Conservation (phyloP, 1,140 invertebrate species). For the Venustaconcha ellipsiformis region DNA sequence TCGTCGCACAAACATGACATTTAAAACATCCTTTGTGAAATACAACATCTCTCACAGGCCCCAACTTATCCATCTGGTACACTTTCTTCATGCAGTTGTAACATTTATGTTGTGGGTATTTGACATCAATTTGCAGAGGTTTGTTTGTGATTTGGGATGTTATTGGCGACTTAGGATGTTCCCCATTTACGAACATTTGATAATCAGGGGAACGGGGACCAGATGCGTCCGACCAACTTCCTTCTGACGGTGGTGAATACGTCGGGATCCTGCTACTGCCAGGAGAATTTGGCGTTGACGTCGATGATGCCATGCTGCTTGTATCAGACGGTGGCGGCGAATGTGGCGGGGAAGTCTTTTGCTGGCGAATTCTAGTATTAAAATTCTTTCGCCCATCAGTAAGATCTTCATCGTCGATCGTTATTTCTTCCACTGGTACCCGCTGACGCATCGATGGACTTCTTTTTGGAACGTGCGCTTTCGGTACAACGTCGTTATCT, state of each 20-base stretch:
- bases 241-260: conserved; percentile 11
- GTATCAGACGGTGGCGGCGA: conserved; percentile 26
- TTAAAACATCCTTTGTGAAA: conserved; percentile 45
- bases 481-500: too few species aligned
- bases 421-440: too few species aligned
- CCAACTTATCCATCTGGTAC: conserved; percentile 42
- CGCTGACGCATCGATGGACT: too few species aligned
- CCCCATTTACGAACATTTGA: conserved; percentile 10
- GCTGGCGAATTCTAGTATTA: background rate
- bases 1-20: conserved; percentile 40
- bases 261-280: conserved; percentile 25
- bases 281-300: conserved; percentile 41
- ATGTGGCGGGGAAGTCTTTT: conserved; percentile 9
- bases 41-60: conserved; percentile 42
- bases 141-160: conserved; percentile 24
- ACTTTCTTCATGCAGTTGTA: conserved; percentile 48
- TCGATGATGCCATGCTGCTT: conserved; percentile 35
- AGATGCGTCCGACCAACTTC: conserved; percentile 17
- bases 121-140: conserved; percentile 33
- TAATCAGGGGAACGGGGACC: conserved; percentile 19
- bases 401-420: too few species aligned
- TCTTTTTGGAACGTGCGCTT: too few species aligned
- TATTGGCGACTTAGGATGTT: conserved; percentile 8
- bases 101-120: conserved; percentile 44
- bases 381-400: too few species aligned